Evolutionary conservation across 2,113 vertebrate species (phyloP).

Genomic region (Tragelaphus buxtoni): DNA sequence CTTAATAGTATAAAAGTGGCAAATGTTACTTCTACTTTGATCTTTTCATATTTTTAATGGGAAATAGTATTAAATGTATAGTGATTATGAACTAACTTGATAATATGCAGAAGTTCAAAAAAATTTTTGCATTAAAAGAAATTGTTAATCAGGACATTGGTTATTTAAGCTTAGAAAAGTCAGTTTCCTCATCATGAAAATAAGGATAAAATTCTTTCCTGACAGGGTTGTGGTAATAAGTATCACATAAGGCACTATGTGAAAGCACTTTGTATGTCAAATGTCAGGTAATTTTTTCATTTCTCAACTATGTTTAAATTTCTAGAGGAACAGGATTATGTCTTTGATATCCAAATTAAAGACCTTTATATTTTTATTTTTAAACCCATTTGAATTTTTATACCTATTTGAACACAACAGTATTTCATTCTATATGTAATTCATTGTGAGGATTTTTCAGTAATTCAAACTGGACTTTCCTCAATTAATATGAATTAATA

Average conservation of each 20-base stretch:
- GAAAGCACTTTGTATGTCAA: not conserved
- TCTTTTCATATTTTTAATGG: not conserved
- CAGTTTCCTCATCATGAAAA: slow-evolving; percentile 42
- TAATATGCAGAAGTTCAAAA: not conserved
- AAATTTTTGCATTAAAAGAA: not conserved
- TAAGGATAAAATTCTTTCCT: not conserved
- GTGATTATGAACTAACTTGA: not conserved
- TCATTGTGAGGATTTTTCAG: not conserved
- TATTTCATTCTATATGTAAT: not conserved
- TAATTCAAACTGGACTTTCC: slow-evolving; percentile 14
- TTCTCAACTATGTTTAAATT: slow-evolving; percentile 10
- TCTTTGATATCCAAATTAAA: not conserved
- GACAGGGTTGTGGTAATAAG: not conserved
- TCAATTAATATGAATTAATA: slow-evolving; percentile 27
- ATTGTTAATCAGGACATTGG: slow-evolving; percentile 6
- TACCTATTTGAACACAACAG: slow-evolving; percentile 16
- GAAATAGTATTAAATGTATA: slow-evolving; percentile 11
- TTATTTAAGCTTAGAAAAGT: slow-evolving; percentile 22
- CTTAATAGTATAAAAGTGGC: not conserved
- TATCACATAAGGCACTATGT: not conserved
- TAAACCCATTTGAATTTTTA: not conserved
- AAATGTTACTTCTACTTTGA: not conserved
- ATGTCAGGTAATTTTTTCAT: not conserved
- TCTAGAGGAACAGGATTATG: not conserved
- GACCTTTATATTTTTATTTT: not conserved